phyloP scores from a whole-genome alignment of 2,888 invertebrate genomes.

The Drepanosiphum platanoidis region DNA sequence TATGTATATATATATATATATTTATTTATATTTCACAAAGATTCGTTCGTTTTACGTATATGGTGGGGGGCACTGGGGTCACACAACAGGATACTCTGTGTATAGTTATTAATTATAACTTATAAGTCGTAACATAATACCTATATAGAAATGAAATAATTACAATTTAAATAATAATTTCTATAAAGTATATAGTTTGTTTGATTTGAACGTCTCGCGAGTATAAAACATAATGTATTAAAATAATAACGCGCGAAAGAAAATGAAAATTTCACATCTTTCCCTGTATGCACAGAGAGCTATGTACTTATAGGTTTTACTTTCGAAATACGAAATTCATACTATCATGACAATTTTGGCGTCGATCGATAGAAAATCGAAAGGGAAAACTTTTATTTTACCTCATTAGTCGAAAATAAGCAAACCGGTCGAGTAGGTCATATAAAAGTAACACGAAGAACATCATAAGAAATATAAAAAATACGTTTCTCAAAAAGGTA shows the following conservation, averaged over 20 bases:
- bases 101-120: no score
- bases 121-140: no score
- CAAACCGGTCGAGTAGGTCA: slow-evolving; percentile 27
- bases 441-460: background rate
- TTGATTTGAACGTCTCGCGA: background rate
- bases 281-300: no score
- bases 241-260: background rate
- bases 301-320: slow-evolving; percentile 25
- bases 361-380: slow-evolving; percentile 20
- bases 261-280: slow-evolving; percentile 13
- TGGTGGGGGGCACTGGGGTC: no score
- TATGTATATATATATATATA: no score
- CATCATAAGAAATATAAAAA: slow-evolving; percentile 1
- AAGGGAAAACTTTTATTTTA: slow-evolving; percentile 43
- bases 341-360: slow-evolving; percentile 9
- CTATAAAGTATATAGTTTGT: no score
- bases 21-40: no score
- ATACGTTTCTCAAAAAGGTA: background rate
- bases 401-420: slow-evolving; percentile 7
- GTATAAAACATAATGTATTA: no score
- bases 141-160: no score
- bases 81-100: no score
- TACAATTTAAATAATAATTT: no score
- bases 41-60: no score
- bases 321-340: slow-evolving; percentile 17